Evolutionary conservation across 1,140 invertebrate species (phyloP), one percentile per base, ranked within the genome.

Genomic region (Phymastichus coffea): DNA sequence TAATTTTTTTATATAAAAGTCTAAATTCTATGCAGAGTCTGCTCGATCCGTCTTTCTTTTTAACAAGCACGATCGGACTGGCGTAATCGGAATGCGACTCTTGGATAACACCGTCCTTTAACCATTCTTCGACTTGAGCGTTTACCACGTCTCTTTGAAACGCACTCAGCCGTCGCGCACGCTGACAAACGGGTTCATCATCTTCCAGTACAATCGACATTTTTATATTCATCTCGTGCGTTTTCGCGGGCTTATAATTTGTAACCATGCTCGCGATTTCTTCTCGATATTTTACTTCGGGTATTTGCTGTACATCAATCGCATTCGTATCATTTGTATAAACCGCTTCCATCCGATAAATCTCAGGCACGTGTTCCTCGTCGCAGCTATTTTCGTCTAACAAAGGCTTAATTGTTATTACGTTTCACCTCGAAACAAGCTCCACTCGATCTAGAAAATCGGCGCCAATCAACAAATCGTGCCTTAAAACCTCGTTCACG

Each of bases 81-180:
- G 44, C 55, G 22, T 19, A 57, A 4, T 41, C 25, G 1, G 60
- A 65, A 0, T 4, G 7, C 2, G 47, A 40, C 2, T 28, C 41
- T 30, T 55, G 22, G 8, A 65, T 30, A 1, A 65, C 44, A 2
- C 46, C 60, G 0, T 47, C 14, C 1, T 35, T 19, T 0, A 59
- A 4, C 57, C 59, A 65, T 7, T 60, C 28, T 0, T 54, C 23
- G 0, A 65, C 51, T 22, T 58, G 51, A 0, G 40, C 8, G 14
- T 59, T 26, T 0, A 58, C 54, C 2, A 19, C 35, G 6, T 63
- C 22, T 14, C 46, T 48, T 22, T 65, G 48, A 0, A 23, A 28
- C 23, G 63, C n/a, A 1, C 48, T 43, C 4, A 64, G n/a, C 0
- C 54, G 41, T 19, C 63, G n/a, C 3, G 63, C 57, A 6, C 38